These are phyloP conservation scores for Druon quercuslanigerum DNA, from an alignment of 1,140 invertebrate genomes.

Conservation along the genomic window DNA sequence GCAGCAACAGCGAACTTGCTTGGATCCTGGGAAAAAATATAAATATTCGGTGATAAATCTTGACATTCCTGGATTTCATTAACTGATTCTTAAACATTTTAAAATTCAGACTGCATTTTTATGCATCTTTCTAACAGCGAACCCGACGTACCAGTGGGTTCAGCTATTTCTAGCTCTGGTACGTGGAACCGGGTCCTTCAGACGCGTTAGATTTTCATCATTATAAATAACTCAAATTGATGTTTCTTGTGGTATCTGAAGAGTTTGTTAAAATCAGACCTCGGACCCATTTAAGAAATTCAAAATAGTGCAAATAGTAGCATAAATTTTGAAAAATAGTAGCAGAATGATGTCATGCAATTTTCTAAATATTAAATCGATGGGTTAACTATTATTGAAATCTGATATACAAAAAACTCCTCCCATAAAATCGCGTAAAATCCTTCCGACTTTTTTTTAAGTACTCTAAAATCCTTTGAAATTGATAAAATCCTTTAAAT, in stretches of 20 bases:
- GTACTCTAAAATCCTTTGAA: too few relatives aligned
- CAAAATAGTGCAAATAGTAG: too few relatives aligned
- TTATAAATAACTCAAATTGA: conserved; percentile 20
- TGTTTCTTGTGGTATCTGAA: background rate
- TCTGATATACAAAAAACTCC: too few relatives aligned
- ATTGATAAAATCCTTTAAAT: too few relatives aligned
- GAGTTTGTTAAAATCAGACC: background rate
- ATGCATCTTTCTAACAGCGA: conserved; percentile 55
- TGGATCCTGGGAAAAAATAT: conserved; percentile 84
- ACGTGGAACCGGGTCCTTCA: conserved; percentile 54
- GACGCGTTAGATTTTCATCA: conserved; percentile 63
- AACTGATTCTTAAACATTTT: conserved; percentile 23
- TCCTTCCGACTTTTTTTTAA: too few relatives aligned
- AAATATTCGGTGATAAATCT: conserved; percentile 14
- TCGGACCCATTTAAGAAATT: too few relatives aligned
- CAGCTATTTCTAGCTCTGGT: conserved; percentile 75
- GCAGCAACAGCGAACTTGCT: conserved; percentile 91
- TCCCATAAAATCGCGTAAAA: too few relatives aligned
- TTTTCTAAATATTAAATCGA: too few relatives aligned
- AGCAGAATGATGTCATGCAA: too few relatives aligned
- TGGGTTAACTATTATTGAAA: too few relatives aligned
- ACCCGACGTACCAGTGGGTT: conserved; percentile 69
- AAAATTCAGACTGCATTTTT: conserved; percentile 59
- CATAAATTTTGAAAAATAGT: too few relatives aligned
- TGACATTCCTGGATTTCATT: conserved; percentile 28